Evolutionary conservation across 1,140 invertebrate genomes (phyloP).

Genomic region (Adoxophyes honmai): DNA sequence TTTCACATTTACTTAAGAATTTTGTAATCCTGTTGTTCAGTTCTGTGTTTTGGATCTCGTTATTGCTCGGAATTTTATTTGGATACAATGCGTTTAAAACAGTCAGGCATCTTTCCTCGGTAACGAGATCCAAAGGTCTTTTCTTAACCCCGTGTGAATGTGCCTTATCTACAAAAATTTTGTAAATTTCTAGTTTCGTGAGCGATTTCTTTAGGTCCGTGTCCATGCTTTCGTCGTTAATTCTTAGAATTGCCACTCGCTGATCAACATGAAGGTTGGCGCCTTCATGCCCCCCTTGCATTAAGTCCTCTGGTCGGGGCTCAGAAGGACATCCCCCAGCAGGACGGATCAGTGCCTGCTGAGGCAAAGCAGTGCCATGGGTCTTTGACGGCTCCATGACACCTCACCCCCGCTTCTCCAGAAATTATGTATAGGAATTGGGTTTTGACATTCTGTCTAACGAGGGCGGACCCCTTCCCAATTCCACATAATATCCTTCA

Average conservation of each 20-base stretch:
- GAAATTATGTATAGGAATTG: neutral
- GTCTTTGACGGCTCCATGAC: constrained; percentile 11
- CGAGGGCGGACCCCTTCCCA: constrained; percentile 19
- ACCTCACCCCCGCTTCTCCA: constrained; percentile 15
- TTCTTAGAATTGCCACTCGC: constrained; percentile 11
- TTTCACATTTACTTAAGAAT: no score
- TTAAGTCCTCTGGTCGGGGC: no score
- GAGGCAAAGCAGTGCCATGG: constrained; percentile 16
- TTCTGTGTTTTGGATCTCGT: no score
- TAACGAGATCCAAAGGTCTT: no score
- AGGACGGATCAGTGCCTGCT: constrained; percentile 17
- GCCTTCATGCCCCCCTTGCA: constrained; percentile 14
- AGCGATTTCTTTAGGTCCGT: no score
- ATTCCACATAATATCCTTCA: constrained; percentile 1
- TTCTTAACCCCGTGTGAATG: no score
- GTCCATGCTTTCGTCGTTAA: no score
- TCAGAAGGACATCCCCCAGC: no score
- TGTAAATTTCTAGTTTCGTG: neutral
- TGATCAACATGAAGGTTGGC: constrained; percentile 19
- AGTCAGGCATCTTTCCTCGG: no score
- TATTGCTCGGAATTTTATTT: no score
- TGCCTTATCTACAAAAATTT: neutral
- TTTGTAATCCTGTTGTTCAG: no score
- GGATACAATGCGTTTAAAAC: no score
- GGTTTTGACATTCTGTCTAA: constrained; percentile 15